Base-by-base conservation (phyloP, 1,140 invertebrate genomes). In the Anastrepha ludens region DNA sequence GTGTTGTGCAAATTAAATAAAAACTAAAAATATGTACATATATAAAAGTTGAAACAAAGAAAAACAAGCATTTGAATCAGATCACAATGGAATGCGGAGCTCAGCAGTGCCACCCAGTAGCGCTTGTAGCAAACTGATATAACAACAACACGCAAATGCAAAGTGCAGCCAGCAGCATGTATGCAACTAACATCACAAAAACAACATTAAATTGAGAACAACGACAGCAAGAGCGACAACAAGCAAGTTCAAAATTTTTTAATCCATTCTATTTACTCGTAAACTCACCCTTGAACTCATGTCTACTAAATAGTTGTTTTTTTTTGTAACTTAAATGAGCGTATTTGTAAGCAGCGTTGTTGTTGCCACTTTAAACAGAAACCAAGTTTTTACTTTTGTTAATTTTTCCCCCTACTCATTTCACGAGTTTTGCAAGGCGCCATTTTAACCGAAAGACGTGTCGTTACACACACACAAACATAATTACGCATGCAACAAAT, bases 221-320 rank as follows among this genome's bases (percentile, higher is more conserved):
- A 55, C n/a, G n/a, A 81, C 47, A 50, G 59, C 9, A 29, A 59
- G n/a, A 29, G 85, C 39, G 20, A 50, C 50, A 62, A 86, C 85
- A 86, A 86, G 85, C 85, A 86, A 86, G 85, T 86, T 86, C 4
- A 86, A 44, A 86, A 59, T 20, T 59, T 41, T 58, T 62, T 29
- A 62, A 62, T 62, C 50, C n/a, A 86, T 86, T 86, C 47, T 86
- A 62, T 64, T 39, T 86, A 86, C 59, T 86, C 41, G 62, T 86
- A 60, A 62, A 55, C 44, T 50, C 50, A 81, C 74, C 55, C 17
- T 81, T 55, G 55, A 55, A 81, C 20, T 55, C n/a, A 81, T 81
- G 6, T 58, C 17, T 81, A 55, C 47, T 81, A 20, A 55, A 81
- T 55, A 55, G 47, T 81, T 20, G 6, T 67, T 20, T 29, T 17